These are phyloP conservation scores for Cossypha dichroa DNA, from an alignment of 2,797 vertebrate species.

Conservation along the genomic window DNA sequence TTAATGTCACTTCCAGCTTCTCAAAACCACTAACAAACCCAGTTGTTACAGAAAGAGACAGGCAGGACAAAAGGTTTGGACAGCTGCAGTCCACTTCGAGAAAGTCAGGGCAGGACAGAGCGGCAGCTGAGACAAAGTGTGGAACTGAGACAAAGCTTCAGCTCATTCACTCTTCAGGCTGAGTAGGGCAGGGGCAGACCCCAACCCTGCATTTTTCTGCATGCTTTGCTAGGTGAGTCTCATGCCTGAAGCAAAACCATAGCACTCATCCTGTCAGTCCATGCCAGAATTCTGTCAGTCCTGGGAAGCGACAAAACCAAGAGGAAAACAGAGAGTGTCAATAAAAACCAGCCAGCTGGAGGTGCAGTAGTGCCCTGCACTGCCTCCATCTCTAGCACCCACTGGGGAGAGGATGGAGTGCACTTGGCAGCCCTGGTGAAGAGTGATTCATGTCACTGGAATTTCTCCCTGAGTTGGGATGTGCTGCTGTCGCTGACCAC, in stretches of 20 bases:
- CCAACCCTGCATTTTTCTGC: fast-evolving
- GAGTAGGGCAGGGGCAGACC: not conserved
- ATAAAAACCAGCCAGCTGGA: not conserved
- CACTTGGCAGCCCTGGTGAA: not conserved
- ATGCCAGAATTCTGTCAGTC: not conserved
- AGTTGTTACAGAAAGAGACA: not conserved
- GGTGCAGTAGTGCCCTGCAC: not conserved
- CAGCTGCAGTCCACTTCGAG: not conserved
- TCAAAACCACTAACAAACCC: not conserved
- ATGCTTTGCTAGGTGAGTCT: not conserved
- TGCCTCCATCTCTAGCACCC: fast-evolving
- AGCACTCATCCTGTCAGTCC: not conserved
- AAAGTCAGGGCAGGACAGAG: not conserved
- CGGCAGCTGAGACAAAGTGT: not conserved
- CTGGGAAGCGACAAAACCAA: not conserved
- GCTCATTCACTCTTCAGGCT: not conserved
- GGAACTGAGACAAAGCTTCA: not conserved
- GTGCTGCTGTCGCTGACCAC: fast-evolving
- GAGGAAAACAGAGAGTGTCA: not conserved
- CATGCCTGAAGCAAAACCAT: not conserved
- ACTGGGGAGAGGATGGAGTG: not conserved
- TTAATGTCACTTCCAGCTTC: slow-evolving; percentile 29
- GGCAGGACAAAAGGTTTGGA: not conserved
- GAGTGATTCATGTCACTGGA: not conserved
- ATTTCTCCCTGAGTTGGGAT: not conserved